Base-by-base conservation (phyloP, 2,113 vertebrate genomes). In the Stigmatopora argus region DNA sequence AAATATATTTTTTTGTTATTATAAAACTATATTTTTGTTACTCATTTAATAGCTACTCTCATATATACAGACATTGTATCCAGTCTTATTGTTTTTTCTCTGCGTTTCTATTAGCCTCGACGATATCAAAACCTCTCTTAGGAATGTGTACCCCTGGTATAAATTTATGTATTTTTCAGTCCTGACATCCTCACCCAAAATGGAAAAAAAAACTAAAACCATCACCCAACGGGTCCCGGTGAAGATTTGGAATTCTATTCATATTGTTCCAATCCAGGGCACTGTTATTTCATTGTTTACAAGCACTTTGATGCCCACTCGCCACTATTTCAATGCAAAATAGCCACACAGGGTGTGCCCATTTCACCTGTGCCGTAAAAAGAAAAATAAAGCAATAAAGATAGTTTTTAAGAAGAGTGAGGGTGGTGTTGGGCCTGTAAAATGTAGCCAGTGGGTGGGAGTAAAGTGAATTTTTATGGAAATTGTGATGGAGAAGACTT, bases 361-460 rank as follows among this genome's bases (percentile, higher is more conserved):
- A 31, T 49, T 18, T 63, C 5, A 3, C 18, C 3, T 47, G 46
- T 26, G 61, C 45, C 15, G 47, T 21, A 46, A 66, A 78, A 73
- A 79, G 79, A 77, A 85, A 89, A 90, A 87, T 89, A 89, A 86
- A 53, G 52, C 66, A 76, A 74, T 80, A 81, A 78, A 84, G 78
- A 85, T 70, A 75, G 63, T 84, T 82, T 88, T 82, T 87, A 87
- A 72, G 71, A 81, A 82, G 65, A 76, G 46, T 65, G 70, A 60
- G 62, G 69, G 65, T 72, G 74, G 72, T 64, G 73, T 75, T 74
- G 55, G 64, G 71, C 64, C 72, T 46, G 56, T 71, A 66, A 71
- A 84, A 85, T 53, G 73, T 59, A 76, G 52, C 76, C 72, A 69
- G 52, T 59, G 52, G 53, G 23, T 12, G 53, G 53, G 51, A 51